Evolutionary conservation across 2,113 vertebrate species (phyloP), one percentile per base, ranked within the genome.

Genomic region (Serilophus lunatus): DNA sequence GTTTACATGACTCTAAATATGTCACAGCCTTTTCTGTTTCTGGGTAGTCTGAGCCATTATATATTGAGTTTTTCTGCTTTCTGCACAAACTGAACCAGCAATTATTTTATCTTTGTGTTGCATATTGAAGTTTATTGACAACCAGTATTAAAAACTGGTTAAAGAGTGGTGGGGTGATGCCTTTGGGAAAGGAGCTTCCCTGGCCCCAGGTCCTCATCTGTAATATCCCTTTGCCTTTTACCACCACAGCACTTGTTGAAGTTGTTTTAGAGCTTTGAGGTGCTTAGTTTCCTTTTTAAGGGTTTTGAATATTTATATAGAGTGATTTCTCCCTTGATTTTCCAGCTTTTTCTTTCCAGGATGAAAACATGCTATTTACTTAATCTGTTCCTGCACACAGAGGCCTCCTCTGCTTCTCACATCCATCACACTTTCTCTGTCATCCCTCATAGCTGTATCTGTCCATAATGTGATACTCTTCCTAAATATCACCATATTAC

Each of bases 51-150:
- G 25, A 76, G 33, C 57, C 53, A 12, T 59, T 92, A 18, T 6
- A 13, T 68, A 36, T 68, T 84, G 82, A 70, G 23, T 89, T 82
- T n/a, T 89, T 84, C 36, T 74, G 29, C 70, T 76, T 78, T 79
- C 61, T 75, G n/a, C 29, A 26, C 45, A 65, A 54, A 47, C 53
- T 25, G 81, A 91, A 69, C 36, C 16, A 64, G 65, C 74, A 65
- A 35, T 94, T 82, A 44, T 47, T 84, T 68, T 40, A 64, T 82
- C 26, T 57, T 56, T 50, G 23, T 36, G 5, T 18, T 86, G 47
- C 70, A 15, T 51, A 22, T 36, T 51, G 17, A 49, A 75, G 19
- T 87, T 42, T 75, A 15, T 84, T 78, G 71, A 63, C 64, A 84
- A n/a, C 24, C 22, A 29, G 7, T 36, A 9, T 74, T 23, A 66